Conservation (phyloP, 92 coral and sea anemone genomes). For the Meandrina meandrites region DNA sequence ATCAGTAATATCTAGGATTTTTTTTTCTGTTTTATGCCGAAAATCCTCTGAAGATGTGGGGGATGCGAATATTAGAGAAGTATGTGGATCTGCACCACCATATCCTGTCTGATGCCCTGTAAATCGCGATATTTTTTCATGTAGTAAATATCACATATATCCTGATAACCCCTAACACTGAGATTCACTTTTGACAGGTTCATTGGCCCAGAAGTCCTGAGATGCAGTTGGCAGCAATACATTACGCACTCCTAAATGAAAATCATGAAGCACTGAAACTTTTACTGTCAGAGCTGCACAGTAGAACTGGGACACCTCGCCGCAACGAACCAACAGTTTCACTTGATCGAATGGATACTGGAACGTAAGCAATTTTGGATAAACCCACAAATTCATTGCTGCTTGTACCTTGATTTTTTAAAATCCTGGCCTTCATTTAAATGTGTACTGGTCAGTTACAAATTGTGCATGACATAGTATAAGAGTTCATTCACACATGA, state of each 20-base stretch:
- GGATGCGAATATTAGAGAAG: too few species aligned
- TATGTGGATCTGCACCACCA: too few species aligned
- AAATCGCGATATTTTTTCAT: too few species aligned
- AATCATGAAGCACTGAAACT: constrained; percentile 70
- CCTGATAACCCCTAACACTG: too few species aligned
- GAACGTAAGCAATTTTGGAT: constrained; percentile 59
- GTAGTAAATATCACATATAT: too few species aligned
- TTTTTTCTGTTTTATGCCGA: too few species aligned
- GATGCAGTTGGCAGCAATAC: constrained; percentile 58
- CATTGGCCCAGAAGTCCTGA: constrained; percentile 89
- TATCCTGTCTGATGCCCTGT: too few species aligned
- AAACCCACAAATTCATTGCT: not conserved
- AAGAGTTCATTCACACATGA: too few species aligned
- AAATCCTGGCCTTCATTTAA: not conserved
- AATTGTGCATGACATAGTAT: too few species aligned
- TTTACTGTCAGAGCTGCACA: constrained; percentile 55
- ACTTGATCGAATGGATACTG: constrained; percentile 76
- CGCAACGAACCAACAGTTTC: constrained; percentile 55
- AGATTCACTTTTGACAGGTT: constrained; percentile 40
- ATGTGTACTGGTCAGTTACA: not conserved
- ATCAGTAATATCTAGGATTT: too few species aligned
- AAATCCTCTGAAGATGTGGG: too few species aligned
- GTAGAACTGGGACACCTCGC: constrained; percentile 44
- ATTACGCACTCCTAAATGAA: constrained; percentile 63
- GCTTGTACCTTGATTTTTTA: not conserved